Percentiles rank a stretch among this genome's conserved stretches.
These are phyloP conservation scores for Antheraea pernyi DNA, from an alignment of 1,140 invertebrate species.

Conservation along the genomic window DNA sequence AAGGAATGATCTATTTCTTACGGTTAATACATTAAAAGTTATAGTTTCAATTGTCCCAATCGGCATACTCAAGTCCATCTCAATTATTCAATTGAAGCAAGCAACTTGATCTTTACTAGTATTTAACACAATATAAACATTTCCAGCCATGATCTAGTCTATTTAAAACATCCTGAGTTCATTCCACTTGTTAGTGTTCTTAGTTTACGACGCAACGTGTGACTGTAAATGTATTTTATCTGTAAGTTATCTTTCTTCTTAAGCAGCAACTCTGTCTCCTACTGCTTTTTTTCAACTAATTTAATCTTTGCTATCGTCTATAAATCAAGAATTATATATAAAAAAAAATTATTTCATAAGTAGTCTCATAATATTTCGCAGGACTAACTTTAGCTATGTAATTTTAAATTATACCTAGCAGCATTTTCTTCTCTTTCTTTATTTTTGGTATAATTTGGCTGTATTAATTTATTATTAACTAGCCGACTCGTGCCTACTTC, in stretches of 20 bases:
- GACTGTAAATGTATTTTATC: neutral
- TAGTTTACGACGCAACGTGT: neutral
- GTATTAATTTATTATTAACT: too few species aligned
- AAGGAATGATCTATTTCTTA: conserved; percentile 3
- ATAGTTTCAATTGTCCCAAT: neutral
- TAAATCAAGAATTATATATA: too few species aligned
- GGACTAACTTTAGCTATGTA: too few species aligned
- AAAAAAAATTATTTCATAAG: too few species aligned
- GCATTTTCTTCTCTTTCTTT: too few species aligned
- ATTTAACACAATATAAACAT: neutral
- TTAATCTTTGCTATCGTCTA: too few species aligned
- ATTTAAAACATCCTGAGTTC: neutral
- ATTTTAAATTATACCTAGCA: too few species aligned
- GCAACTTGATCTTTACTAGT: neutral
- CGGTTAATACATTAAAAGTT: neutral
- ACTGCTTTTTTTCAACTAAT: too few species aligned
- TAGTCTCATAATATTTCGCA: too few species aligned
- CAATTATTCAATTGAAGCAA: neutral
- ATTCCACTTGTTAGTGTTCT: neutral
- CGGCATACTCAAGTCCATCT: neutral
- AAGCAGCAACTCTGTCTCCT: neutral
- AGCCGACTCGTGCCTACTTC: too few species aligned
- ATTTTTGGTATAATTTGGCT: too few species aligned
- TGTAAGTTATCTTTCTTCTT: neutral
- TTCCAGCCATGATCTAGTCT: neutral